Percentiles rank a stretch among this genome's conserved stretches.
Evolutionary conservation across 2,797 vertebrate species (phyloP).

Genomic region (Hyperoplus lanceolatus): DNA sequence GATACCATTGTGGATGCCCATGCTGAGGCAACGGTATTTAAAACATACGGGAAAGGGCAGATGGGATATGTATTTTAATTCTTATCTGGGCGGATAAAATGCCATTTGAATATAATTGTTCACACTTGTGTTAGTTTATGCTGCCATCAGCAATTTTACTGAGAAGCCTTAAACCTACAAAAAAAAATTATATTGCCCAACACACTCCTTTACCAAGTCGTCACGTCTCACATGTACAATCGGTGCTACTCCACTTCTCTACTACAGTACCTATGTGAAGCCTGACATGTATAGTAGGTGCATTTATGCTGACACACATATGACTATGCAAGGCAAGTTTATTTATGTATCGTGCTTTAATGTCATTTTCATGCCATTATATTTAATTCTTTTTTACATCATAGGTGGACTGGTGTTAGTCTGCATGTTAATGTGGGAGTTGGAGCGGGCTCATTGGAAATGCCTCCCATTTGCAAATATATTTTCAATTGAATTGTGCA

Average conservation of each 20-base stretch:
- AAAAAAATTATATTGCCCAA: background rate
- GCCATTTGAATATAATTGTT: background rate
- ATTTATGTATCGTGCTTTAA: too few relatives aligned
- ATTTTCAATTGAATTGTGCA: background rate
- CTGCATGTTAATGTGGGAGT: background rate
- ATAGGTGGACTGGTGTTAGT: background rate
- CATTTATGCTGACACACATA: background rate
- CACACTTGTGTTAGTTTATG: background rate
- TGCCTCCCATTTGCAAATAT: background rate
- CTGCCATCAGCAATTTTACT: background rate
- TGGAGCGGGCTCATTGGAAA: background rate
- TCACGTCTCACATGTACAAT: background rate
- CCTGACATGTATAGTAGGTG: background rate
- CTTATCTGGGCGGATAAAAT: background rate
- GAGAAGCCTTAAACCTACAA: background rate
- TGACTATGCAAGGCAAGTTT: background rate
- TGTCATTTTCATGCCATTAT: background rate
- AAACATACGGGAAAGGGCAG: background rate
- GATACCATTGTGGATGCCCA: conserved; percentile 55
- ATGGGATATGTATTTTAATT: background rate
- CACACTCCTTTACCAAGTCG: background rate
- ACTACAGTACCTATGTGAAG: background rate
- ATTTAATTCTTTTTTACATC: too few relatives aligned
- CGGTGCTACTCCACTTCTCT: background rate
- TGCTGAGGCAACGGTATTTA: conserved; percentile 51